Percentiles rank a stretch among this genome's conserved stretches.
These are phyloP conservation scores for Oxygymnocypris stewartii DNA, from an alignment of 2,113 vertebrate genomes.

Conservation along the genomic window DNA sequence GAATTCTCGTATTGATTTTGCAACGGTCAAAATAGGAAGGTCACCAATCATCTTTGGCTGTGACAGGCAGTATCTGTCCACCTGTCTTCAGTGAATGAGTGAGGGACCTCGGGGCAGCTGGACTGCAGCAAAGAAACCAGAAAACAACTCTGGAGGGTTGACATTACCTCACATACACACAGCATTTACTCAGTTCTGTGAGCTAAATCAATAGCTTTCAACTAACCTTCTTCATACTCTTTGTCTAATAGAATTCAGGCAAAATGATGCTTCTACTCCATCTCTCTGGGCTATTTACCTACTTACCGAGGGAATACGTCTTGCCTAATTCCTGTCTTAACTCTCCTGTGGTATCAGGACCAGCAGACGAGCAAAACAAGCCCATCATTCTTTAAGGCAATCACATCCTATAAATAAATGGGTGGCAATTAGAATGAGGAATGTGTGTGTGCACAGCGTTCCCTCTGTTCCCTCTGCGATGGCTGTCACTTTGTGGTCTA, in stretches of 20 bases:
- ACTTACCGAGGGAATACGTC: constrained; percentile 34
- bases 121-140: background rate
- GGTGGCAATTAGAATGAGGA: constrained; percentile 54
- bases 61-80: constrained; percentile 33
- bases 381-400: constrained; percentile 52
- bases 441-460: constrained; percentile 30
- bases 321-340: constrained; percentile 45
- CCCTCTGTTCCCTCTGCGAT: constrained; percentile 20
- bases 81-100: constrained; percentile 33
- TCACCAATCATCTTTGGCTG: constrained; percentile 29
- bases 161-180: constrained; percentile 28
- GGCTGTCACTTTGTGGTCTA: constrained; percentile 28
- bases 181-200: constrained; percentile 38
- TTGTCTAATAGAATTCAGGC: constrained; percentile 23
- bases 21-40: constrained; percentile 31
- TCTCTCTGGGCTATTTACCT: constrained; percentile 39
- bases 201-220: constrained; percentile 36
- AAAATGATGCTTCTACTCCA: constrained; percentile 15
- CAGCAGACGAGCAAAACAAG: constrained; percentile 52
- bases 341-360: constrained; percentile 43
- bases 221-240: constrained; percentile 17
- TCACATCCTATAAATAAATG: constrained; percentile 56
- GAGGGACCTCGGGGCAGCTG: background rate
- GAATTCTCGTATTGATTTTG: constrained; percentile 25
- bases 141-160: background rate